These are phyloP conservation scores for Oceanodroma leucorhoa DNA, from an alignment of 2,797 vertebrate species.

Conservation along the genomic window DNA sequence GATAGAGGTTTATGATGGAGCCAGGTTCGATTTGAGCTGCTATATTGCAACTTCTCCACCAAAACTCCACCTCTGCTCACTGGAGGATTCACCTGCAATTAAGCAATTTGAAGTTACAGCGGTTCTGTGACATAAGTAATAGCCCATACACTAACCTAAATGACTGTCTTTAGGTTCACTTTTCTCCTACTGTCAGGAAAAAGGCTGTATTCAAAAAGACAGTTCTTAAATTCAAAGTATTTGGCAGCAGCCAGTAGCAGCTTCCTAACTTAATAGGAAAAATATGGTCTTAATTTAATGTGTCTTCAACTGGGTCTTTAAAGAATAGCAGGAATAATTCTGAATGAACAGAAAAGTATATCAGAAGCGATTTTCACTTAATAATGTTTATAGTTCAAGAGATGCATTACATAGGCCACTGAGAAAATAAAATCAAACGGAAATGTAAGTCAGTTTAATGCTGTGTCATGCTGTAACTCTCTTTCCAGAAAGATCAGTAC, in stretches of 20 bases:
- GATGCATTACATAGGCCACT: background rate
- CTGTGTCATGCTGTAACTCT: background rate
- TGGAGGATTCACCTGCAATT: background rate
- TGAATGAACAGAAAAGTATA: background rate
- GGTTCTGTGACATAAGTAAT: background rate
- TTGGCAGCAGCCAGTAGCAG: background rate
- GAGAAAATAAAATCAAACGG: background rate
- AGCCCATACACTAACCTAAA: background rate
- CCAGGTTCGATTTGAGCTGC: background rate
- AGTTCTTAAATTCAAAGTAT: background rate
- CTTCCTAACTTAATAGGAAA: background rate
- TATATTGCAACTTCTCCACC: background rate
- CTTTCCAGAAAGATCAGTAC: conserved; percentile 9
- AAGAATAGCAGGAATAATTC: background rate
- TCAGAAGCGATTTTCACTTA: background rate
- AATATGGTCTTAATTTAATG: background rate
- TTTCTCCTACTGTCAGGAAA: background rate
- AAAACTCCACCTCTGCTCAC: background rate
- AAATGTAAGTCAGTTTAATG: background rate
- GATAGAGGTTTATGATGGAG: background rate
- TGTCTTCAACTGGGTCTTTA: background rate
- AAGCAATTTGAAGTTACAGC: background rate
- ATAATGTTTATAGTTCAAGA: background rate
- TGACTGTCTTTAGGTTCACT: background rate
- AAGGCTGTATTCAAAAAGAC: background rate